phyloP scores from a whole-genome alignment of 2,113 vertebrate species.

The Cricetomys ansorgei region DNA sequence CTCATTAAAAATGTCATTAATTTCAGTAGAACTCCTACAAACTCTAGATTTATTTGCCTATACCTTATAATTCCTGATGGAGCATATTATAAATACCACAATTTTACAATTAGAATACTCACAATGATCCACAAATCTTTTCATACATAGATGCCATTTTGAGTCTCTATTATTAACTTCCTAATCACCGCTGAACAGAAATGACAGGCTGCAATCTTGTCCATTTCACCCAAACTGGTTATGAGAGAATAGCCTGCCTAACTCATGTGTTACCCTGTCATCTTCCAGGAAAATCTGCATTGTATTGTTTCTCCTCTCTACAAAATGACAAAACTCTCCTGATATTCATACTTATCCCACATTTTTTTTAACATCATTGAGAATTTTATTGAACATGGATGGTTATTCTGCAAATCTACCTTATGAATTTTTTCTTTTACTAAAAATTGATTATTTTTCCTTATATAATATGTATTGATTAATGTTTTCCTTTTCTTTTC shows the following conservation, averaged over 20 bases:
- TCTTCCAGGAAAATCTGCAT: accelerated
- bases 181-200: background rate
- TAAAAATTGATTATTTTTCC: background rate
- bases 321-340: background rate
- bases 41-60: background rate
- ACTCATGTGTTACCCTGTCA: background rate
- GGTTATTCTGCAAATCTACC: background rate
- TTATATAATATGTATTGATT: too few relatives aligned
- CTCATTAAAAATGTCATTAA: background rate
- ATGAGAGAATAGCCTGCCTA: background rate
- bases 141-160: background rate
- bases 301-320: background rate
- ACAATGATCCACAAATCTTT: background rate
- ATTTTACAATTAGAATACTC: background rate
- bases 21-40: background rate
- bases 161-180: background rate
- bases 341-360: too few relatives aligned
- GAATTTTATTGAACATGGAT: background rate
- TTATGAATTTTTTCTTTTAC: background rate
- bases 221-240: accelerated
- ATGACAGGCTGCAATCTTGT: too few relatives aligned
- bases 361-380: background rate
- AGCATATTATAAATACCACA: background rate
- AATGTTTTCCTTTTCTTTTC: too few relatives aligned
- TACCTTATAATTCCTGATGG: background rate